phyloP scores from a whole-genome alignment of 92 coral and sea anemone genomes.

The Epizoanthus scotinus region DNA sequence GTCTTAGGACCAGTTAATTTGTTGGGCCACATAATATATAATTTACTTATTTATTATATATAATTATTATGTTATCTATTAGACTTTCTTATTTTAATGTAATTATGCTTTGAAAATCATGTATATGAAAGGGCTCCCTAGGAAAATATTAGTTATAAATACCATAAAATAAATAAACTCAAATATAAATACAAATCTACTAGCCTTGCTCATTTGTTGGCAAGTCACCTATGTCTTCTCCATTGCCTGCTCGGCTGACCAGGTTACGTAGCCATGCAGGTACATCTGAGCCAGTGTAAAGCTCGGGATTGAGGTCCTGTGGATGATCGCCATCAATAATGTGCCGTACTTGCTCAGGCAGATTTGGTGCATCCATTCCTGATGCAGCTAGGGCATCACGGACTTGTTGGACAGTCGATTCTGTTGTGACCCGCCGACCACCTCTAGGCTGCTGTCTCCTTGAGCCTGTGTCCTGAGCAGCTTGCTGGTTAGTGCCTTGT shows the following conservation, averaged over 20 bases:
- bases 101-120: too few relatives aligned
- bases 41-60: too few relatives aligned
- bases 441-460: conserved; percentile 2
- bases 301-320: conserved; percentile 12
- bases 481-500: conserved; percentile 40
- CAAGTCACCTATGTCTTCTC: background rate
- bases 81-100: too few relatives aligned
- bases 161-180: too few relatives aligned
- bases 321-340: conserved; percentile 22
- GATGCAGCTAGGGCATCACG: conserved; percentile 21
- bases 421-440: conserved; percentile 23
- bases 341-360: background rate
- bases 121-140: too few relatives aligned
- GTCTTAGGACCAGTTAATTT: too few relatives aligned
- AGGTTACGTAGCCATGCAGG: conserved; percentile 14
- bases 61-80: too few relatives aligned
- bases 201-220: conserved; percentile 25
- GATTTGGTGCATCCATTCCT: conserved; percentile 4
- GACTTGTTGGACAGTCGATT: conserved; percentile 11
- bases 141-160: too few relatives aligned
- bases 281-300: conserved; percentile 10
- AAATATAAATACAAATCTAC: too few relatives aligned
- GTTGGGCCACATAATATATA: too few relatives aligned
- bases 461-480: conserved; percentile 15
- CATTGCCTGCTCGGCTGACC: background rate